Evolutionary conservation across 64 coral and sea anemone species (phyloP), one percentile per base, ranked within the genome.

Genomic region (Trachythela sp.): DNA sequence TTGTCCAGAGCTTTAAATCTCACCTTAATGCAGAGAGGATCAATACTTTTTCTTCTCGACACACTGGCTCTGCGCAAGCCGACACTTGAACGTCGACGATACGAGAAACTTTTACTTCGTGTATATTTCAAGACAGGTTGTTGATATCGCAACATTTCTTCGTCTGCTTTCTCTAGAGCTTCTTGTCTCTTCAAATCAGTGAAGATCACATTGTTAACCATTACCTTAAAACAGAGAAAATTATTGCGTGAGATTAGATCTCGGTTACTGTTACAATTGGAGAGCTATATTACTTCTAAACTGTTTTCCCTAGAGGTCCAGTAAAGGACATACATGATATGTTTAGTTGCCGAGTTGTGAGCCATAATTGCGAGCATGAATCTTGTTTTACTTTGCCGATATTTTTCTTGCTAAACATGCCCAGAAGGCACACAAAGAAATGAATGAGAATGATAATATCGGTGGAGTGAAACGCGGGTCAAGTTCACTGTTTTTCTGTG

Each of bases 161-260:
- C 75, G 11, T 37, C 33, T 13, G 26, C 75, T 37, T 39, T 80
- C 20, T 80, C 75, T 29, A 15, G 15, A 37, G 75, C 75, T 35
- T 80, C 75, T 17, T 37, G 75, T 80, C 37, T 30, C 75, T 39
- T 80, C 37, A 80, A 39, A 29, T 80, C 75, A 39, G 33, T 80
- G 37, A 80, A 80, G 15, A 80, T 80, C 37, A 80, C 75, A 18
- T 80, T 80, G 75, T 80, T 80, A 10, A 64, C 56, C 56, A 64
- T 64, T n/a, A 64, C 22, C 56, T 64, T 45, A 6, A 45, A 45
- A 20, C 56, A 64, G 24, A 64, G 24, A 64, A 64, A 64, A 64
- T 20, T 64, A 64, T 64, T 2, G 56, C 49, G 22, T 52, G 13
- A 52, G 22, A 8, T 8, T 52, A 15, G 1, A n/a, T n/a, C n/a